Evolutionary conservation across 92 coral and sea anemone species (phyloP).

Genomic region (Paramuricea clavata): DNA sequence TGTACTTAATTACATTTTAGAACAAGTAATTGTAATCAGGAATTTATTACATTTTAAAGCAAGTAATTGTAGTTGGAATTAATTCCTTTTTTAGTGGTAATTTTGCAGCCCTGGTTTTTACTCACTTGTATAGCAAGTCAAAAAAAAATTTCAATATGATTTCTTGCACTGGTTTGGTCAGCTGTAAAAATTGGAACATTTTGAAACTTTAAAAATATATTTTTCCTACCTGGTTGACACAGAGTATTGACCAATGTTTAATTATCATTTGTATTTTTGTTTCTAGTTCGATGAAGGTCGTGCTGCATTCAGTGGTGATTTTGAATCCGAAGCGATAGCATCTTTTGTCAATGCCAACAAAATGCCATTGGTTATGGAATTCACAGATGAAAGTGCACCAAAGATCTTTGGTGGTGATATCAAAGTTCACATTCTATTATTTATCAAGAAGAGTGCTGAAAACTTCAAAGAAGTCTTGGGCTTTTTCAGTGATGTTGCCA

Average conservation of each 20-base stretch:
- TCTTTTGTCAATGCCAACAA: slow-evolving; percentile 94
- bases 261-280: slow-evolving; percentile 8
- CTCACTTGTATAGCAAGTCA: too few species aligned
- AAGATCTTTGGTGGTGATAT: slow-evolving; percentile 98
- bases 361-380: slow-evolving; percentile 97
- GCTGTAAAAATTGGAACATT: too few species aligned
- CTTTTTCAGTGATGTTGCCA: slow-evolving; percentile 83
- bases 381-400: slow-evolving; percentile 99
- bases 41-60: too few species aligned
- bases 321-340: slow-evolving; percentile 73
- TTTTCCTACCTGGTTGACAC: too few species aligned
- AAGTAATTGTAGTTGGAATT: too few species aligned
- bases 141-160: too few species aligned
- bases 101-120: too few species aligned
- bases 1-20: too few species aligned
- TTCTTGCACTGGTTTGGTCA: too few species aligned
- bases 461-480: slow-evolving; percentile 77
- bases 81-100: too few species aligned
- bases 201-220: too few species aligned
- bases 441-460: slow-evolving; percentile 82
- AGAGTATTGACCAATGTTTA: not conserved
- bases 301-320: slow-evolving; percentile 92
- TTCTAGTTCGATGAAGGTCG: slow-evolving; percentile 95
- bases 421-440: slow-evolving; percentile 89
- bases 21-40: too few species aligned